Base-by-base conservation (phyloP, 1,140 invertebrate genomes). In the Drosophila sp. region DNA sequence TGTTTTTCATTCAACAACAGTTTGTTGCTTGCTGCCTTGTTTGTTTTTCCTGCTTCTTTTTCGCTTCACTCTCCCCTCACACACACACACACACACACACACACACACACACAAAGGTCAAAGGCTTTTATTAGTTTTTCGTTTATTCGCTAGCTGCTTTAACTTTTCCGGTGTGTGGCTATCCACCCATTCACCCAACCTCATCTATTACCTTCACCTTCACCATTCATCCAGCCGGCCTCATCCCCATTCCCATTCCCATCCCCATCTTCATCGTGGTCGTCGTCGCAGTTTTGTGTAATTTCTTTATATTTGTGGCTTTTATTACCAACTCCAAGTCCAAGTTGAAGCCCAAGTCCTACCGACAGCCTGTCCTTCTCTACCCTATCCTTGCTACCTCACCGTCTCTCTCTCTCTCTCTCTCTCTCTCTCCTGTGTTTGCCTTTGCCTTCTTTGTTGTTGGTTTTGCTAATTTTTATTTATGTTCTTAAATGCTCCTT, bases 381-480 rank as follows among this genome's bases (percentile, higher is more conserved):
- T 50, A 27, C 44, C 23, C 44, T 23, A 25, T 17, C 8, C 6
- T 35, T 35, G 5, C 3, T 6, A 3, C 10, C 35, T 4, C 35
- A 11, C 50, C 1, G 32, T 44, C 17, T 27, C 17, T 3, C 57
- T 2, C 29, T 25, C 17, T 6, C 33, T 8, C 10, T 1, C 55
- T 2, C 35, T 7, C 4, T 25, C 29, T 8, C 55, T 44, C 25
- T 27, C 2, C 25, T 50, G 70, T 79, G 75, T 71, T 82, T 73
- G 75, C 68, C 66, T 55, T 50, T 64, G 29, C 38, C 50, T 63
- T 60, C 70, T 72, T 72, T 72, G 55, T 76, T 89, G 84, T 89
- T 89, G 84, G 84, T 80, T 89, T 89, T 89, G 80, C 85, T 89
- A 89, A 89, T 89, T 89, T 87, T 89, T 89, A 89, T 89, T 89